These are phyloP conservation scores for Rutpela maculata DNA, from an alignment of 2,888 invertebrate genomes.

Conservation along the genomic window DNA sequence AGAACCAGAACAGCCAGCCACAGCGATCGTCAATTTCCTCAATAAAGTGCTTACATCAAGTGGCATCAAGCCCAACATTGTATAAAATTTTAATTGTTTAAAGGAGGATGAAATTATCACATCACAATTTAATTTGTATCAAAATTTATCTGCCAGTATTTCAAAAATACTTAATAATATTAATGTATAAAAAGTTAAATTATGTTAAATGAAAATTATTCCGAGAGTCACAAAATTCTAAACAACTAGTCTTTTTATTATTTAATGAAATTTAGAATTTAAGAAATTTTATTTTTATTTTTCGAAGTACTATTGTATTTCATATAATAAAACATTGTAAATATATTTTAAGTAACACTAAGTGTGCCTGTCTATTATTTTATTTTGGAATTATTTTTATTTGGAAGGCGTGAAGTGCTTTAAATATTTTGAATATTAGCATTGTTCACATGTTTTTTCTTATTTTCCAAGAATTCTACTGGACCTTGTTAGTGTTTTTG, in stretches of 20 bases:
- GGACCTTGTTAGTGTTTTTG: conserved; percentile 68
- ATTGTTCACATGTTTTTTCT: conserved; percentile 62
- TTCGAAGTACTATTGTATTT: conserved; percentile 43
- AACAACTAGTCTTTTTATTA: conserved; percentile 66
- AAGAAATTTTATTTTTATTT: conserved; percentile 49
- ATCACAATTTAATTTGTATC: conserved; percentile 55
- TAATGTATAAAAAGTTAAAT: conserved; percentile 38
- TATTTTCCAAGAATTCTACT: conserved; percentile 52
- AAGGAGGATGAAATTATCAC: conserved; percentile 51
- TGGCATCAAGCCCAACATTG: conserved; percentile 76
- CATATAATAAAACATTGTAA: conserved; percentile 52
- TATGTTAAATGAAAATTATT: conserved; percentile 39
- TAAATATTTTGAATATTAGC: conserved; percentile 71
- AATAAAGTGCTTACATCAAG: conserved; percentile 84
- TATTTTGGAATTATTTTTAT: conserved; percentile 55
- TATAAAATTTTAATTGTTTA: conserved; percentile 66
- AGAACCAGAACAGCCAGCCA: conserved; percentile 94
- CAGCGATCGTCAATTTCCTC: conserved; percentile 93
- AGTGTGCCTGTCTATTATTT: conserved; percentile 66
- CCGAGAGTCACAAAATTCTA: conserved; percentile 57
- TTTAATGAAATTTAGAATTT: conserved; percentile 55
- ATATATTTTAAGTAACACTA: conserved; percentile 65
- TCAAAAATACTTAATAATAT: conserved; percentile 39
- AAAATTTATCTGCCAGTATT: conserved; percentile 46
- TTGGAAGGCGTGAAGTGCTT: conserved; percentile 67